phyloP scores from a whole-genome alignment of 2,888 invertebrate species.

The Encarsia formosa region DNA sequence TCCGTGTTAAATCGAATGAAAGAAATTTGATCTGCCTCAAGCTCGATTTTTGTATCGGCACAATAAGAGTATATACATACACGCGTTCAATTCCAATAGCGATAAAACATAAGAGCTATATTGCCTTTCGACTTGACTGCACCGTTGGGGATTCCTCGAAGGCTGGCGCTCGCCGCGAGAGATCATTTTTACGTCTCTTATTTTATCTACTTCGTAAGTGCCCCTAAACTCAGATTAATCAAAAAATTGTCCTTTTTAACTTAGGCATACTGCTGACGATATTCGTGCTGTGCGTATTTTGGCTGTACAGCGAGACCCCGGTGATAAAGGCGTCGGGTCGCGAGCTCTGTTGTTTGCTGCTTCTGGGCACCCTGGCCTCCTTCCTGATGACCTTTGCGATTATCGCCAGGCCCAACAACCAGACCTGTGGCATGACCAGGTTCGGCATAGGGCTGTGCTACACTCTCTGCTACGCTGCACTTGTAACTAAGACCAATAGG shows the following conservation, averaged over 20 bases:
- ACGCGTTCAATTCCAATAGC: too few relatives aligned
- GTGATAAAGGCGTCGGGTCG: slow-evolving; percentile 58
- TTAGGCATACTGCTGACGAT: slow-evolving; percentile 52
- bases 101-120: too few relatives aligned
- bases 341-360: slow-evolving; percentile 54
- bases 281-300: slow-evolving; percentile 53
- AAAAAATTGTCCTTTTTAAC: too few relatives aligned
- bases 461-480: slow-evolving; percentile 56
- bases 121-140: neutral
- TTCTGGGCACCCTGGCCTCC: slow-evolving; percentile 54
- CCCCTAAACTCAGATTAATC: too few relatives aligned
- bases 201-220: too few relatives aligned
- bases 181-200: too few relatives aligned
- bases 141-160: neutral
- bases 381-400: slow-evolving; percentile 55
- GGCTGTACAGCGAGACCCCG: slow-evolving; percentile 54
- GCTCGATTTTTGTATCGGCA: too few relatives aligned
- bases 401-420: slow-evolving; percentile 51
- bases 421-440: slow-evolving; percentile 53
- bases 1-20: too few relatives aligned
- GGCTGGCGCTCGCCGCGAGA: too few relatives aligned
- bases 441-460: slow-evolving; percentile 56
- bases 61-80: too few relatives aligned
- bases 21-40: too few relatives aligned
- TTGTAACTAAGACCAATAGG: slow-evolving; percentile 57